Conservation (phyloP, 2,888 invertebrate genomes). For the Mechanitis messenoides region DNA sequence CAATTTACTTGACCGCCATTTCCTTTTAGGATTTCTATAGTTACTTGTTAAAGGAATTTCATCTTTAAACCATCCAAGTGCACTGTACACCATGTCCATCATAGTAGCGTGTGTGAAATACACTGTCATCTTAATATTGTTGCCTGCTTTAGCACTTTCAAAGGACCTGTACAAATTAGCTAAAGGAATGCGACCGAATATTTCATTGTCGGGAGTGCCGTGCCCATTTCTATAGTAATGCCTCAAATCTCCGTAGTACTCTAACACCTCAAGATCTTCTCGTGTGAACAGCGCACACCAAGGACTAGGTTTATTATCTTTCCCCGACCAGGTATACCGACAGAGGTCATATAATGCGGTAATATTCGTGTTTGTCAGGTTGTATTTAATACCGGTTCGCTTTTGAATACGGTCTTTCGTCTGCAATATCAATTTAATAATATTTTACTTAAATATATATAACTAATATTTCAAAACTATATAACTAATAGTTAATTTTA, state of each 20-base stretch:
- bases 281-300: constrained; percentile 87
- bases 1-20: constrained; percentile 81
- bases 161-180: constrained; percentile 80
- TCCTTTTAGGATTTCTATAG: constrained; percentile 76
- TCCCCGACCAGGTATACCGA: constrained; percentile 82
- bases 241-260: constrained; percentile 84
- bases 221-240: constrained; percentile 79
- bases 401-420: constrained; percentile 68
- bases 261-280: constrained; percentile 81
- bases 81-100: constrained; percentile 78
- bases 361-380: constrained; percentile 63
- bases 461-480: too few species aligned
- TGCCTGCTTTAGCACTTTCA: constrained; percentile 48
- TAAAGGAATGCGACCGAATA: constrained; percentile 81
- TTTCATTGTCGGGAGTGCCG: constrained; percentile 70
- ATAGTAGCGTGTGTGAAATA: constrained; percentile 81
- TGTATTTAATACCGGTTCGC: constrained; percentile 66
- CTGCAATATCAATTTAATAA: constrained; percentile 29
- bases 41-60: constrained; percentile 71
- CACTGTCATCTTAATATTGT: constrained; percentile 73
- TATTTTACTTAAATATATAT: neutral
- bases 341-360: constrained; percentile 85
- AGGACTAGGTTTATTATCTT: constrained; percentile 69
- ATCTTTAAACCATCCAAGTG: constrained; percentile 82
- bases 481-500: too few species aligned